Base-by-base conservation (phyloP, 2,113 vertebrate genomes). In the Crocuta crocuta region DNA sequence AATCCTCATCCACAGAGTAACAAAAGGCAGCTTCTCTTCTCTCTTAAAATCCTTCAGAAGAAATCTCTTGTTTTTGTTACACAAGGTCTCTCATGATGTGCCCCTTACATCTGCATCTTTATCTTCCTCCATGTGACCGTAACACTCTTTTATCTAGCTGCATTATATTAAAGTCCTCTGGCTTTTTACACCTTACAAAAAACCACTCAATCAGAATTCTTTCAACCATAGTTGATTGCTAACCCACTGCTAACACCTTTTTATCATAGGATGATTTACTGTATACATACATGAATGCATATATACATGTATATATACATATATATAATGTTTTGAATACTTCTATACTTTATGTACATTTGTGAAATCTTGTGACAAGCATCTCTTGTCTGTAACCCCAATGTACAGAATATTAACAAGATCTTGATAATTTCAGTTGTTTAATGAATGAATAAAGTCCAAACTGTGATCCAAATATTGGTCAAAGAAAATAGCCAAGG, bases 21-120 rank as follows among this genome's bases (percentile, higher is more conserved):
- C 58, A 81, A 88, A 87, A 50, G 28, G 5, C 50, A 88, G 31
- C 24, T 84, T 55, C 31, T 16, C 10, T n/a, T 58, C 21, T 89
- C 85, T 95, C 45, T 85, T 48, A 76, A 88, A 86, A 79, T n/a
- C 28, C n/a, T 92, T 95, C 89, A 71, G 35, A 78, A 73, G 43
- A 82, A 68, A 70, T 71, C 8, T 9, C 39, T 50, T 63, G 21
- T 4, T 43, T 63, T 45, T 79, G 23, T 66, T 24, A 61, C 78
- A 95, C 61, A 65, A 53, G 9, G 10, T 79, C 80, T 89, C 71
- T 66, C 10, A 35, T 83, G 39, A 85, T 80, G 19, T 90, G 39
- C 11, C 5, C 5, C 21, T 86, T 86, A 86, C 8, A 86, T 39
- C 55, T 81, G 55, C 31, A 50, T 58, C 28, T 33, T 89, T 90